Evolutionary conservation across 1,140 invertebrate genomes (phyloP), one percentile per base, ranked within the genome.

Genomic region (Papilio aristodemus): DNA sequence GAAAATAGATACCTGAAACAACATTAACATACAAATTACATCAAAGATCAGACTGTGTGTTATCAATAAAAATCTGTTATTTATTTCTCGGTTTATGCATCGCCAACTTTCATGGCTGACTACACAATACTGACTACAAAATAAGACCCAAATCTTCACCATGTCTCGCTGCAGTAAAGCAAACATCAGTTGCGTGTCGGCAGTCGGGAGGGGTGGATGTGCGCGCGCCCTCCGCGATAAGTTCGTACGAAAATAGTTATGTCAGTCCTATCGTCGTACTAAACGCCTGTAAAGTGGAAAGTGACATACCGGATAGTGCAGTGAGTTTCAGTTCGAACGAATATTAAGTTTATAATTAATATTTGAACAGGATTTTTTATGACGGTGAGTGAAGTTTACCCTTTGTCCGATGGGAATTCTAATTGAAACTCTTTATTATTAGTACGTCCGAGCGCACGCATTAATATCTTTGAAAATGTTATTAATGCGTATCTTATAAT

Each of bases 231-330:
- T 46, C 50, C 50, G 22, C 67, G 38, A 57, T 27, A 72, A 77
- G 73, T 80, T 80, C 58, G 64, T 50, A 80, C 80, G 80, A 79
- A 80, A 82, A 82, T 82, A 82, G 76, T 79, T 70, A 74, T 71
- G 74, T 74, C 43, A 70, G 71, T 75, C 27, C 22, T 50, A 39
- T 41, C 60, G 50, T 57, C 50, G 13, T n/a, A 32, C 9, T 63
- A 17, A 41, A 19, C 10, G 22, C 14, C 22, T 54, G 62, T 70
- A 25, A 25, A 54, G 67, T 71, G 62, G 36, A 37, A 39, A 46
- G 69, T 78, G 68, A 50, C 71, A 62, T 54, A 72, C n/a, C 38
- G 64, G 67, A 69, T 71, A 68, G 71, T 78, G 67, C 57, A 68
- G 60, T 64, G 60, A 38, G 60, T 39, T 39, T 36, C 58, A 19